Conservation (phyloP, 2,113 vertebrate genomes). For the Grammomys dolichurus region DNA sequence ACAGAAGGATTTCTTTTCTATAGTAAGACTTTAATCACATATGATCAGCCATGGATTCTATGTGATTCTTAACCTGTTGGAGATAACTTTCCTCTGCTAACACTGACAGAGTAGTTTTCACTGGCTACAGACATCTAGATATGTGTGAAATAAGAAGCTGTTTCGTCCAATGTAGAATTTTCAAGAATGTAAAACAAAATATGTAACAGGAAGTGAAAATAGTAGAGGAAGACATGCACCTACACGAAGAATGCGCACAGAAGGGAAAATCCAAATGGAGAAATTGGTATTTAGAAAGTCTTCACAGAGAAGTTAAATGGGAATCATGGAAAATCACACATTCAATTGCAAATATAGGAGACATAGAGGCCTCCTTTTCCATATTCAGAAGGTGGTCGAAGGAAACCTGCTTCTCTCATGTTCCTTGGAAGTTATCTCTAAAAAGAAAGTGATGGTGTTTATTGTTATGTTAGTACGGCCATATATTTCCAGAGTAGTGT, state of each 20-base stretch:
- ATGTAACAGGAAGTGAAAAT: not conserved
- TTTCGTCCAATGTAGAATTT: not conserved
- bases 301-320: not conserved
- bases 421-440: not conserved
- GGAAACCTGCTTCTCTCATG: not conserved
- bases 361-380: not conserved
- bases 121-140: not conserved
- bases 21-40: not conserved
- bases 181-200: not conserved
- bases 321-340: not conserved
- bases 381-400: not conserved
- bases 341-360: not conserved
- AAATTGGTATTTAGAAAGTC: not conserved
- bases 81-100: not conserved
- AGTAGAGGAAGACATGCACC: not conserved
- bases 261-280: not conserved
- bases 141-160: not conserved
- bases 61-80: not conserved
- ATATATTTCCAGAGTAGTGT: not conserved
- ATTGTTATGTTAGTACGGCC: not conserved
- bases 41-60: not conserved
- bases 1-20: not conserved
- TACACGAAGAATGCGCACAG: not conserved
- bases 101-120: not conserved
- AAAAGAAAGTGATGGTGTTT: not conserved